Evolutionary conservation across 2,797 vertebrate species (phyloP).

Genomic region (Aselliscus stoliczkanus): DNA sequence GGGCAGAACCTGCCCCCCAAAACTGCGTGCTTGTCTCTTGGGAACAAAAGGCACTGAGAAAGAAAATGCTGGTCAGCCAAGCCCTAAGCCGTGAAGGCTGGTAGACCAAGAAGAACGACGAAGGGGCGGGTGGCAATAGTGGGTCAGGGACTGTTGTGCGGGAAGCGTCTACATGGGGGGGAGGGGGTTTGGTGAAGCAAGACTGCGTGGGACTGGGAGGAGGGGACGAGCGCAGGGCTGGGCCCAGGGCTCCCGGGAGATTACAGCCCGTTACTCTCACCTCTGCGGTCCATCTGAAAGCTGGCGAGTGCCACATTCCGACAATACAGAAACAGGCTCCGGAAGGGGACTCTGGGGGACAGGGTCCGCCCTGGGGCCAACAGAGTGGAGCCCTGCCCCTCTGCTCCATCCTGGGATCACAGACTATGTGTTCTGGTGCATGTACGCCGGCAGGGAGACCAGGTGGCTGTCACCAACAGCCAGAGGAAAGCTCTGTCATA

Average conservation of each 20-base stretch:
- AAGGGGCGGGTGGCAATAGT: accelerated
- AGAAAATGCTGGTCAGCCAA: not conserved
- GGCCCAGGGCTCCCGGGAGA: not conserved
- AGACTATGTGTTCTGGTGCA: not conserved
- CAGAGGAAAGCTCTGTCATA: not conserved
- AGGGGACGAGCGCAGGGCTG: not conserved
- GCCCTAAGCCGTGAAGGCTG: not conserved
- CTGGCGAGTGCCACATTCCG: accelerated
- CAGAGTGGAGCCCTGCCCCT: no score
- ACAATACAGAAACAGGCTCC: accelerated
- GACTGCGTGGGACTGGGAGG: not conserved
- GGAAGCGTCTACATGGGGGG: accelerated
- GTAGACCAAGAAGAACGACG: accelerated
- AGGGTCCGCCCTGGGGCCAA: not conserved
- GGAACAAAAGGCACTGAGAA: accelerated
- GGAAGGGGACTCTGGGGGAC: accelerated
- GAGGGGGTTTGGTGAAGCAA: not conserved
- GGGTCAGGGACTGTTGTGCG: no score
- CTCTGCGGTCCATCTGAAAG: not conserved
- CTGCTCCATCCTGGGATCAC: not conserved
- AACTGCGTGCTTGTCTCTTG: accelerated
- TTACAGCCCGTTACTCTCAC: no score
- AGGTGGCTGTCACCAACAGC: not conserved
- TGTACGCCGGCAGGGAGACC: accelerated
- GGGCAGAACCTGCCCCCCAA: not conserved